These are phyloP conservation scores for Leucophenga montana DNA, from an alignment of 2,888 invertebrate genomes.

Conservation along the genomic window DNA sequence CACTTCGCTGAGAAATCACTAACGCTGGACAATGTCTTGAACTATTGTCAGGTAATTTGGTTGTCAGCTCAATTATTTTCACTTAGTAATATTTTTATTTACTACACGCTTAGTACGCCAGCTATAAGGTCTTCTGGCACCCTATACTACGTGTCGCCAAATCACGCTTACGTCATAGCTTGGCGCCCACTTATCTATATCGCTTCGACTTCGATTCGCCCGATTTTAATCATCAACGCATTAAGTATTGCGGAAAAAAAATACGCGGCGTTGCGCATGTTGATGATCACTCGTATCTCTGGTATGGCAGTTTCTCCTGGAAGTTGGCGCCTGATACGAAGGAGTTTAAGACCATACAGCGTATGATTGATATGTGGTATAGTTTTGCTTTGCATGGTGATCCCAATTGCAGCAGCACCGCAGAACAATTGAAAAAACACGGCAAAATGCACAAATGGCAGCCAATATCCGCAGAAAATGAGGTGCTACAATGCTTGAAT, in stretches of 20 bases:
- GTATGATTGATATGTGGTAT: constrained; percentile 68
- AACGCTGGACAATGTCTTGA: constrained; percentile 61
- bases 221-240: constrained; percentile 68
- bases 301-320: constrained; percentile 65
- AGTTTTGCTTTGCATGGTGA: constrained; percentile 65
- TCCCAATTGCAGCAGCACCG: constrained; percentile 60
- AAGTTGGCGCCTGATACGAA: constrained; percentile 57
- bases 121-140: constrained; percentile 71
- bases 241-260: constrained; percentile 63
- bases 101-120: constrained; percentile 65
- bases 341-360: constrained; percentile 68
- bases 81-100: neutral
- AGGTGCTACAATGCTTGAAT: constrained; percentile 60
- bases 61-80: neutral
- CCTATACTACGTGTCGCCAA: constrained; percentile 60
- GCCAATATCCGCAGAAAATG: constrained; percentile 47
- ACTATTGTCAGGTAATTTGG: constrained; percentile 64
- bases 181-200: constrained; percentile 67
- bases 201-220: constrained; percentile 71
- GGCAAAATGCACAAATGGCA: constrained; percentile 46
- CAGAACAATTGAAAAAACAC: constrained; percentile 28
- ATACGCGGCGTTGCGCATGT: constrained; percentile 68
- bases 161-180: constrained; percentile 50
- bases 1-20: constrained; percentile 65
- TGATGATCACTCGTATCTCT: constrained; percentile 71